Conservation (phyloP, 2,113 vertebrate genomes). For the Bolborhynchus lineola region DNA sequence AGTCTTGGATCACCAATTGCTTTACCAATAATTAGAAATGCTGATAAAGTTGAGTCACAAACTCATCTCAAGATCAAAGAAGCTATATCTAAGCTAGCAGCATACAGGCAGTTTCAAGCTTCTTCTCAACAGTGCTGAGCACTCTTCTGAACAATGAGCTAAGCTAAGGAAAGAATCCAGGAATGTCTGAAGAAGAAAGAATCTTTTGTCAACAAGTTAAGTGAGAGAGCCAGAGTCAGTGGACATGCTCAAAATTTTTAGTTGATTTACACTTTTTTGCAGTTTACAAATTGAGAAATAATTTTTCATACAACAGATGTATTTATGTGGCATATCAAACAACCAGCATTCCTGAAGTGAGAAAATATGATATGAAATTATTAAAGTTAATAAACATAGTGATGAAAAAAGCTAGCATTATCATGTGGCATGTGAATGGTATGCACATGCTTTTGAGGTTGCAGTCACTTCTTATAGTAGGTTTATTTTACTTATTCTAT, state of each 20-base stretch:
- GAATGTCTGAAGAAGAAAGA: background rate
- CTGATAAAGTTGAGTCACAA: background rate
- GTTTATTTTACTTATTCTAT: background rate
- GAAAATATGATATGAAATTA: background rate
- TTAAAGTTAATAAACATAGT: background rate
- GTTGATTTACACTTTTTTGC: background rate
- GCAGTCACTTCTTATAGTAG: background rate
- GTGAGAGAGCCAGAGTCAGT: background rate
- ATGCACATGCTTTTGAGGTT: background rate
- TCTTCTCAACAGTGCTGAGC: background rate
- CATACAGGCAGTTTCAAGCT: background rate
- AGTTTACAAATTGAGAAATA: background rate
- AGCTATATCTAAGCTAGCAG: background rate
- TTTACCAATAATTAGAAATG: background rate
- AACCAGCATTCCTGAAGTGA: background rate
- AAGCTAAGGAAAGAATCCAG: background rate
- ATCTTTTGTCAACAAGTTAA: background rate
- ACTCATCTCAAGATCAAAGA: background rate
- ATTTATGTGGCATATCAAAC: background rate
- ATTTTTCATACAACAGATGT: background rate
- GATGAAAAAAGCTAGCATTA: background rate
- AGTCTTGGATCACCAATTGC: background rate
- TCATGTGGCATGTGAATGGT: background rate
- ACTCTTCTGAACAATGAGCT: background rate
- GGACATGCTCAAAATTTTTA: background rate